phyloP scores from a whole-genome alignment of 1,140 invertebrate species.

The Anastrepha ludens region DNA sequence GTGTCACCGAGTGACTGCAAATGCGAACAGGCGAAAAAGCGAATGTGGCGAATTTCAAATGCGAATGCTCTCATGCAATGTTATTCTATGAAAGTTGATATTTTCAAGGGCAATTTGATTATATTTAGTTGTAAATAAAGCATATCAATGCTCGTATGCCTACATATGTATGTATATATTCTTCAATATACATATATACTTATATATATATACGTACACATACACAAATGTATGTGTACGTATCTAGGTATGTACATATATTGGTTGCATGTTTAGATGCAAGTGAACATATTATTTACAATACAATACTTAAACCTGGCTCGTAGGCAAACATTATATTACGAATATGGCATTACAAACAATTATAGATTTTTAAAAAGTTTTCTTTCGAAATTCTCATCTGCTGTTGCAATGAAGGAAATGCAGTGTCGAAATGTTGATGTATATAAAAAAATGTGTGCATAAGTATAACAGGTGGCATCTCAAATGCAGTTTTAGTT shows the following conservation, averaged over 20 bases:
- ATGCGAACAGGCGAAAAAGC: constrained; percentile 44
- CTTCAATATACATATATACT: background rate
- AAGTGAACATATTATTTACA: too few relatives aligned
- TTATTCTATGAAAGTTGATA: constrained; percentile 53
- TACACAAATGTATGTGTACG: too few relatives aligned
- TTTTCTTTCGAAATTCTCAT: too few relatives aligned
- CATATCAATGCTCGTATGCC: constrained; percentile 33
- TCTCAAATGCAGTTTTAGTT: background rate
- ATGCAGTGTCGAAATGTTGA: too few relatives aligned
- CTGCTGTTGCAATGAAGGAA: too few relatives aligned
- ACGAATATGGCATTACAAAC: too few relatives aligned
- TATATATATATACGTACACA: background rate
- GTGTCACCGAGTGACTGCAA: constrained; percentile 36
- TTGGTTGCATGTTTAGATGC: too few relatives aligned
- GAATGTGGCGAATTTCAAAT: constrained; percentile 2
- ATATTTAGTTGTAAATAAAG: constrained; percentile 50
- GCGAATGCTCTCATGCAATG: constrained; percentile 47
- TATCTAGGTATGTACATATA: too few relatives aligned
- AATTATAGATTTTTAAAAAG: too few relatives aligned
- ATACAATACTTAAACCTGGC: too few relatives aligned
- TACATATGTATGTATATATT: constrained; percentile 11
- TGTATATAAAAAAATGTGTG: too few relatives aligned
- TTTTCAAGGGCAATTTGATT: constrained; percentile 51
- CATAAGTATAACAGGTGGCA: too few relatives aligned
- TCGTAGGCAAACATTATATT: background rate